Percentiles rank a stretch among this genome's conserved stretches.
phyloP scores from a whole-genome alignment of 2,888 invertebrate genomes.

The Chaitophorus viminalis region DNA sequence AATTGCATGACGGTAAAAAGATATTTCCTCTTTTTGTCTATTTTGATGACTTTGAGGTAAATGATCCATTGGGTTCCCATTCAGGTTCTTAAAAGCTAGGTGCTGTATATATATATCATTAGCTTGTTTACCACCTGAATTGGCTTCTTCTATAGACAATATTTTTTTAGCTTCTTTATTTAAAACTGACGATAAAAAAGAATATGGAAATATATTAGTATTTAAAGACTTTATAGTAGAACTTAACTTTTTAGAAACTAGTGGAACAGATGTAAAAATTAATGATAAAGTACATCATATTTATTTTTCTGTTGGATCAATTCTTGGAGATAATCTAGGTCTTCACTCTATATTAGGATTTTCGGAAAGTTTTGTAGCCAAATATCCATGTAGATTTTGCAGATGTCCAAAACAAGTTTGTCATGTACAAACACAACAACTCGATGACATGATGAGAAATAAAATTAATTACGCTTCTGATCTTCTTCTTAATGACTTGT shows the following conservation, averaged over 20 bases:
- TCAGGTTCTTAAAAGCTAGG: neutral
- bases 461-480: neutral
- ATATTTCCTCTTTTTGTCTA: neutral
- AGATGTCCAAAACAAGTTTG: conserved; percentile 26
- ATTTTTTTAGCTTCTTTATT: conserved; percentile 62
- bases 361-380: conserved; percentile 63
- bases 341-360: conserved; percentile 63
- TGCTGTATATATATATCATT: conserved; percentile 20
- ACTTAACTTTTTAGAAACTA: conserved; percentile 60
- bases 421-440: neutral
- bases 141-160: conserved; percentile 51
- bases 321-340: conserved; percentile 64
- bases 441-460: neutral
- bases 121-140: conserved; percentile 34
- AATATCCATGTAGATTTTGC: conserved; percentile 63
- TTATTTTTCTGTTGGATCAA: neutral
- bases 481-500: neutral
- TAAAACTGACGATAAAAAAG: conserved; percentile 54
- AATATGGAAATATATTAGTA: conserved; percentile 56
- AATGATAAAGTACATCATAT: conserved; percentile 53
- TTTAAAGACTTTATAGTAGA: conserved; percentile 62
- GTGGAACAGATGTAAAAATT: conserved; percentile 60
- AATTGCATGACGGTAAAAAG: neutral
- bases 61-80: no score
- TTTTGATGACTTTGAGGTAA: neutral